These are phyloP conservation scores for Myopa testacea DNA, from an alignment of 2,888 invertebrate genomes.

Conservation along the genomic window DNA sequence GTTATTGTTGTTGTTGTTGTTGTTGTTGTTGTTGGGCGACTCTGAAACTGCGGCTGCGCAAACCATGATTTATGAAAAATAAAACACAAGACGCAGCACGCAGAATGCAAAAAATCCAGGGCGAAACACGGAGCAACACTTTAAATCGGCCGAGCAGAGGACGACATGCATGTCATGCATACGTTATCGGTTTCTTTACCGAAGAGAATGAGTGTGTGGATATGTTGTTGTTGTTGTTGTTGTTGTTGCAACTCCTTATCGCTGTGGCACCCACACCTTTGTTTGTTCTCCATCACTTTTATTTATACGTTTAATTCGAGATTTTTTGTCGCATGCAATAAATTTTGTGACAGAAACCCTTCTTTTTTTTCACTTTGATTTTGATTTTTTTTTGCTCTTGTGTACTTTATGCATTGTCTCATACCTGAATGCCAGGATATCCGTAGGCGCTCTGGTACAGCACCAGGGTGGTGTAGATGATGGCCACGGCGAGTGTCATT, in stretches of 20 bases:
- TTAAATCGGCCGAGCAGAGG: conserved; percentile 42
- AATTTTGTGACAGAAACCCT: neutral
- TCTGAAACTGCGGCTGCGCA: conserved; percentile 34
- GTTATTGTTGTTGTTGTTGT: neutral
- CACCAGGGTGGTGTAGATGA: conserved; percentile 67
- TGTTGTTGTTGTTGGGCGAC: conserved; percentile 9
- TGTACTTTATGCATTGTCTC: conserved; percentile 30
- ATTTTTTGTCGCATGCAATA: conserved; percentile 12
- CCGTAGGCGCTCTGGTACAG: conserved; percentile 68
- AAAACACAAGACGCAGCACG: conserved; percentile 28
- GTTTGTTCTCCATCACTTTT: conserved; percentile 14
- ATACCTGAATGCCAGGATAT: conserved; percentile 67
- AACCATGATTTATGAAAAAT: conserved; percentile 61
- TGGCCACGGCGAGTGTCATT: conserved; percentile 68
- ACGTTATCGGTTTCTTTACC: conserved; percentile 42
- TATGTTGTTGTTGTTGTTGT: neutral
- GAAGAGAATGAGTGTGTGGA: too few species aligned
- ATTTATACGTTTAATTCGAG: conserved; percentile 22
- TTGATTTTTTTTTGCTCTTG: neutral
- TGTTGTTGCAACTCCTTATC: conserved; percentile 6
- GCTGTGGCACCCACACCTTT: conserved; percentile 28
- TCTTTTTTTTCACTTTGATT: neutral
- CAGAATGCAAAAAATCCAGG: conserved; percentile 11
- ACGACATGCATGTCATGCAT: conserved; percentile 49
- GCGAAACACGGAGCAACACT: conserved; percentile 16